phyloP scores from a whole-genome alignment of 2,113 vertebrate species.

The Mastomys natalensis region DNA sequence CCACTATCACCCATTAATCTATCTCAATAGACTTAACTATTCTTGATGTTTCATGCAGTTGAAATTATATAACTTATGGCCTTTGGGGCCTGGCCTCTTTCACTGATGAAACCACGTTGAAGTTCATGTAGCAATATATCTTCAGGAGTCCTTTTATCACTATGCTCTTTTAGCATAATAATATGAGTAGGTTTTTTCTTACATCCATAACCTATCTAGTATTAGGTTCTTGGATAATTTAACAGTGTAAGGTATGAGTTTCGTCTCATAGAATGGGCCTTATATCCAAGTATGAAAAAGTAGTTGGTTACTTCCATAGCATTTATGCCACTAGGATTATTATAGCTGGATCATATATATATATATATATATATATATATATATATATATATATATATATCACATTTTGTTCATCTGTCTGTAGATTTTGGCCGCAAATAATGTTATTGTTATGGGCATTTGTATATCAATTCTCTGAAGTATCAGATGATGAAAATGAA shows the following conservation, averaged over 20 bases:
- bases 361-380: no score
- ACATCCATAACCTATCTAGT: not conserved
- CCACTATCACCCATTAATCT: not conserved
- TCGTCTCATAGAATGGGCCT: not conserved
- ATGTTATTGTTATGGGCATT: not conserved
- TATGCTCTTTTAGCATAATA: not conserved
- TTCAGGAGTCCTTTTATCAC: not conserved
- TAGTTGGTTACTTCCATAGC: not conserved
- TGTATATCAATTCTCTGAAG: not conserved
- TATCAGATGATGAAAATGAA: not conserved
- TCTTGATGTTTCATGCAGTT: conserved; percentile 34
- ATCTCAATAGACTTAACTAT: not conserved
- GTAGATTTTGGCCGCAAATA: conserved; percentile 21
- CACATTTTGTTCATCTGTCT: not conserved
- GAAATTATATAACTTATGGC: not conserved
- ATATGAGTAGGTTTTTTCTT: not conserved
- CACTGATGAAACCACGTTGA: conserved; percentile 38
- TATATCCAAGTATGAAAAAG: not conserved
- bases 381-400: not conserved
- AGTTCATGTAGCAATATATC: not conserved
- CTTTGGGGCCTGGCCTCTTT: not conserved
- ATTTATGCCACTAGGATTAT: not conserved
- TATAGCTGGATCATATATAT: no score
- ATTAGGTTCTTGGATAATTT: not conserved
- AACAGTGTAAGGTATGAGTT: not conserved